A percentile compares a stretch with the other conserved stretches of the same genome.
Conservation (phyloP, 1,140 invertebrate genomes). For the Teleopsis dalmanni region DNA sequence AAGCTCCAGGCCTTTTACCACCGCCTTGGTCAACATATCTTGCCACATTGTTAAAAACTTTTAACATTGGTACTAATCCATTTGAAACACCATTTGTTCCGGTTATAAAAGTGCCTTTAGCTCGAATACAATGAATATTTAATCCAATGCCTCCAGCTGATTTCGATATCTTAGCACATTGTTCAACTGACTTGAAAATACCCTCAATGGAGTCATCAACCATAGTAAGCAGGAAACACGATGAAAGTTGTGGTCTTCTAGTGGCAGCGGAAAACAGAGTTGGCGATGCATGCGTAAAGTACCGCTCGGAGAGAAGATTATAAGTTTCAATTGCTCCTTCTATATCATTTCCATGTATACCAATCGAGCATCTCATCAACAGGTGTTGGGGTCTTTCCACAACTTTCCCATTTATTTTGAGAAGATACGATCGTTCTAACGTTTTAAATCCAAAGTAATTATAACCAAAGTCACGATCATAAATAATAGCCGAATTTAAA, state of each 20-base stretch:
- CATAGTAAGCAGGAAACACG: constrained; percentile 95
- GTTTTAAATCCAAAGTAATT: constrained; percentile 99
- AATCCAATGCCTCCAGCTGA: constrained; percentile 95
- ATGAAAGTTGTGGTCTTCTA: constrained; percentile 83
- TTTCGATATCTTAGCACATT: constrained; percentile 95
- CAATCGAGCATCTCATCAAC: constrained; percentile 96
- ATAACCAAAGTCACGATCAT: constrained; percentile 94
- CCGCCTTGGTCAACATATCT: constrained; percentile 97
- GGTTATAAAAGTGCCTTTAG: constrained; percentile 83
- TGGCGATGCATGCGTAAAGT: constrained; percentile 97
- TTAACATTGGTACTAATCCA: constrained; percentile 94
- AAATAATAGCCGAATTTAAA: constrained; percentile 94
- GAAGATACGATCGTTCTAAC: constrained; percentile 87
- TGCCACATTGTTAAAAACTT: constrained; percentile 94
- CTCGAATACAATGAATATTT: constrained; percentile 93
- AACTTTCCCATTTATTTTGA: constrained; percentile 91
- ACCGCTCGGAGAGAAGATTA: constrained; percentile 89
- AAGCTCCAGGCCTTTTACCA: constrained; percentile 97
- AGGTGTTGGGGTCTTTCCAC: constrained; percentile 97
- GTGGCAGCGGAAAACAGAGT: constrained; percentile 96
- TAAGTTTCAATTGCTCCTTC: constrained; percentile 94
- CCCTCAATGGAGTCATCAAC: constrained; percentile 95
- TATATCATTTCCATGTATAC: constrained; percentile 93
- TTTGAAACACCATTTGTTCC: constrained; percentile 94
- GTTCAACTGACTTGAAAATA: constrained; percentile 91